Evolutionary conservation across 2,113 vertebrate species (phyloP).

Genomic region (Mormyrus iriodes): DNA sequence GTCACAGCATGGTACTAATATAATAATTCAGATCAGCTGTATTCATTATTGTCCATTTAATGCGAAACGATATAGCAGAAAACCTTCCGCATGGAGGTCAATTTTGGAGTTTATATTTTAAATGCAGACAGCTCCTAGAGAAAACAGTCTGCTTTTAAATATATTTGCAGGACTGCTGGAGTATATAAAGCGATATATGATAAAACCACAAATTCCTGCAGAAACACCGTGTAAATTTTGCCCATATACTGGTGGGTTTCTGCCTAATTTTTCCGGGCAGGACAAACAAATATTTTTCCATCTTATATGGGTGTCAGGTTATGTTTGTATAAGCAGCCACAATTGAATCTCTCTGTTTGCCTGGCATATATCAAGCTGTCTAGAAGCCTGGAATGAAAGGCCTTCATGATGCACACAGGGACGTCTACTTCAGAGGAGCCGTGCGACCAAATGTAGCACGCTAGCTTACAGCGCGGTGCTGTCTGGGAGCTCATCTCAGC

Average conservation of each 20-base stretch:
- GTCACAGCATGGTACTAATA: neutral
- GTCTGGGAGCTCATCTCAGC: neutral
- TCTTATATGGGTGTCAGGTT: neutral
- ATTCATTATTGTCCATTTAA: neutral
- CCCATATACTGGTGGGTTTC: neutral
- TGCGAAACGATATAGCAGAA: neutral
- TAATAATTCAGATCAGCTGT: neutral
- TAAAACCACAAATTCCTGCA: neutral
- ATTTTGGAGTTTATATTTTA: neutral
- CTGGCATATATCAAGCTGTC: constrained; percentile 16
- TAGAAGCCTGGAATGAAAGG: neutral
- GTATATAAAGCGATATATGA: neutral
- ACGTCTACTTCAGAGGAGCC: neutral
- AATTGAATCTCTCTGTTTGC: neutral
- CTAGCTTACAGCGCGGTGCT: too few relatives aligned
- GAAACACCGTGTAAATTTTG: neutral
- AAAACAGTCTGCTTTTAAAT: neutral
- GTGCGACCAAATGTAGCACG: neutral
- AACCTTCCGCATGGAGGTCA: neutral
- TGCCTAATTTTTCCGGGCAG: neutral
- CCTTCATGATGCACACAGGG: neutral
- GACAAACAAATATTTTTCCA: neutral
- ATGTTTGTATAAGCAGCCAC: neutral
- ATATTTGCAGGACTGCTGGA: neutral
- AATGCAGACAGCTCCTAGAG: neutral